phyloP scores from a whole-genome alignment of 2,113 vertebrate species.

The Engraulis encrasicolus region DNA sequence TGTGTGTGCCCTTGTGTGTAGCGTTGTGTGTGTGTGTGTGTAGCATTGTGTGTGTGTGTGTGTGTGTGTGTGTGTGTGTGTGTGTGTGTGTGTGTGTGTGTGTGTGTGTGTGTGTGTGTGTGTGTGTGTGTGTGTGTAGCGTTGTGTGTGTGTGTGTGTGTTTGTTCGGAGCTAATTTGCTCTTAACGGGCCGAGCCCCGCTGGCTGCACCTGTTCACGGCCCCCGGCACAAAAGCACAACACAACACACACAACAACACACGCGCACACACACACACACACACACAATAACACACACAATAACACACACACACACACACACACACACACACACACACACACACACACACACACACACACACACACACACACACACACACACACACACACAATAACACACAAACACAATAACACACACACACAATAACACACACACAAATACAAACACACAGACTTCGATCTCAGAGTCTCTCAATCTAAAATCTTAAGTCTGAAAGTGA shows the following conservation, averaged over 20 bases:
- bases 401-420: background rate
- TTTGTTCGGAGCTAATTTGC: background rate
- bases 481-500: background rate
- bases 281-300: background rate
- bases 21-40: no score
- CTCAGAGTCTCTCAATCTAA: background rate
- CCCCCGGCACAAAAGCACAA: background rate
- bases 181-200: background rate
- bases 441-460: no score
- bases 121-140: background rate
- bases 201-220: background rate
- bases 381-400: background rate
- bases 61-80: no score
- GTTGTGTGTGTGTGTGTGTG: no score
- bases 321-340: background rate
- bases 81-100: background rate
- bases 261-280: background rate
- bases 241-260: background rate
- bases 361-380: background rate
- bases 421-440: no score
- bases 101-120: no score
- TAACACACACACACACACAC: background rate
- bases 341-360: background rate
- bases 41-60: no score
- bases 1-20: no score